These are phyloP conservation scores for Onychomys leucogaster DNA, from an alignment of 2,797 vertebrate genomes.

Conservation along the genomic window DNA sequence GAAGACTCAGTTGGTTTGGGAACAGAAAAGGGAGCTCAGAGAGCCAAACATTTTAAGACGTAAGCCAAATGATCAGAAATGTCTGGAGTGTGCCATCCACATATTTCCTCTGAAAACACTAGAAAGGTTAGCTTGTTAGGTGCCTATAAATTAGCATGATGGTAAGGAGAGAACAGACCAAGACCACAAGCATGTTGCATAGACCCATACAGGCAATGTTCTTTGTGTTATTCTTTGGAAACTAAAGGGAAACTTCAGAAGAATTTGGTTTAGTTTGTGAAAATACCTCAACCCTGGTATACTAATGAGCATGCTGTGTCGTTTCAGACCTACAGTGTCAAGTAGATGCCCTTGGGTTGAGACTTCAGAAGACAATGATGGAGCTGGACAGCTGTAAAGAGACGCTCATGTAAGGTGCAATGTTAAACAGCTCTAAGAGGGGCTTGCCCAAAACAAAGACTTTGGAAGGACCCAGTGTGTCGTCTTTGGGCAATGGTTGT, in stretches of 20 bases:
- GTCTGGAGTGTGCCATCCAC: neutral
- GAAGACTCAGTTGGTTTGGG: neutral
- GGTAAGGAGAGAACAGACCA: neutral
- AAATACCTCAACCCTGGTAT: constrained; percentile 7
- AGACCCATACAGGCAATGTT: neutral
- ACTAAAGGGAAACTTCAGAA: neutral
- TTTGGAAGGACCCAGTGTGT: neutral
- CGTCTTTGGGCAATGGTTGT: neutral
- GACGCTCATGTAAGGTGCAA: constrained; percentile 86
- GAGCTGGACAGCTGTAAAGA: constrained; percentile 87
- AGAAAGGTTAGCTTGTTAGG: constrained; percentile 30
- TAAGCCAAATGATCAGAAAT: constrained; percentile 9
- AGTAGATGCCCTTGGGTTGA: constrained; percentile 83
- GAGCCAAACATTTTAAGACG: neutral
- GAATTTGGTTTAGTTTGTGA: neutral
- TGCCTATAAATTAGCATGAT: constrained; percentile 47
- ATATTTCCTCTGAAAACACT: constrained; percentile 39
- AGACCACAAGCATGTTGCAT: neutral
- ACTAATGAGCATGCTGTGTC: constrained; percentile 52
- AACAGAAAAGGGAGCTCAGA: neutral
- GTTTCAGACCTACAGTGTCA: constrained; percentile 87
- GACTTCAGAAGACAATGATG: constrained; percentile 85
- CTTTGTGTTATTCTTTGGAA: neutral
- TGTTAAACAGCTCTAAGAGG: neutral
- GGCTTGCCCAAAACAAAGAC: neutral